Conservation (phyloP, 2,113 vertebrate species). For the Urocitellus parryii region DNA sequence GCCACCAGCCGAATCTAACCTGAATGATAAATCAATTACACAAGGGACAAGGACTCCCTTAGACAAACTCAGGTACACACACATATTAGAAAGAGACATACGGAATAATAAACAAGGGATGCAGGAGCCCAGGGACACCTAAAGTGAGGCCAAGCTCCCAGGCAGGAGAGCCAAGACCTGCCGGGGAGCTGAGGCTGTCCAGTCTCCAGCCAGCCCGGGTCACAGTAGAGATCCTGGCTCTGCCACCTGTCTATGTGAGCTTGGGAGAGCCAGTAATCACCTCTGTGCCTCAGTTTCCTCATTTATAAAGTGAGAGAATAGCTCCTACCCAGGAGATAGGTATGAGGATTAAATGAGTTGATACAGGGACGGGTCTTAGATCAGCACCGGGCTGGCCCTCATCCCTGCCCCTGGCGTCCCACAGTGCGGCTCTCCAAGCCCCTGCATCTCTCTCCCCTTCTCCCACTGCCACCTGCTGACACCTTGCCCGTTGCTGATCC, state of each 20-base stretch:
- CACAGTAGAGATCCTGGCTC: background rate
- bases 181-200: background rate
- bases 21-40: constrained; percentile 40
- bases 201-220: background rate
- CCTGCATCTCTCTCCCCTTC: background rate
- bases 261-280: background rate
- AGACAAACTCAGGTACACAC: background rate
- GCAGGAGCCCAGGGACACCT: background rate
- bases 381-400: too few relatives aligned
- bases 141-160: background rate
- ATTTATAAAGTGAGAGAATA: background rate
- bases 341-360: background rate
- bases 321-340: background rate
- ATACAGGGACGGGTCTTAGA: background rate
- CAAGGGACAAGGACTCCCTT: background rate
- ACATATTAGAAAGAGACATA: background rate
- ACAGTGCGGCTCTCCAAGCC: background rate
- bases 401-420: background rate
- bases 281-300: background rate
- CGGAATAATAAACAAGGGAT: background rate
- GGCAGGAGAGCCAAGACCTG: background rate
- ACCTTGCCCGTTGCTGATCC: background rate
- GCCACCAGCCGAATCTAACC: background rate
- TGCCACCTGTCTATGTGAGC: background rate
- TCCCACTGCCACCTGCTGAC: background rate